Evolutionary conservation across 2,113 vertebrate genomes (phyloP), one percentile per base, ranked within the genome.

Genomic region (Aythya baeri): DNA sequence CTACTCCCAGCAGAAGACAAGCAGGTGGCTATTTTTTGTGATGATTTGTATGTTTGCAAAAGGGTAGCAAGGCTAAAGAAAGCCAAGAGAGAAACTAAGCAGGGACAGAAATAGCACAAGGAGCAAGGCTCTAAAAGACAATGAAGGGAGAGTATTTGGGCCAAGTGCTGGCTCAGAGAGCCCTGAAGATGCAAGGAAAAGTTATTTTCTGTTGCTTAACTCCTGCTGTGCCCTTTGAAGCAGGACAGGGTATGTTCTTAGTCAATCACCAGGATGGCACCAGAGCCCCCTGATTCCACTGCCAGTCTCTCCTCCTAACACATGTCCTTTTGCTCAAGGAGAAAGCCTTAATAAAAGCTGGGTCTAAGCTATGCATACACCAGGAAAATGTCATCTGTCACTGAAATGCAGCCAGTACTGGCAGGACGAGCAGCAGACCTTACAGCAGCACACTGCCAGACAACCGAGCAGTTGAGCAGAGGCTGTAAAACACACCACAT

Each of bases 311-410:
- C 36, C 72, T 77, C 31, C 9, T 32, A 5, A 32, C 36, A 29
- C 57, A 38, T 41, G 76, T 65, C 89, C 89, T 91, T 93, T 2
- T 25, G 70, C 83, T 91, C 68, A 86, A 91, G 94, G 91, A 96
- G 92, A 93, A 90, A 78, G 73, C 90, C 81, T 49, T 20, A 18
- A 80, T 49, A 59, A 88, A 72, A 79, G 55, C 85, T 61, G 88
- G 26, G 75, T 38, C n/a, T 50, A 74, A 95, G 88, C 79, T 49
- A 70, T 17, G 79, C 89, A 26, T 8, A 6, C 72, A 9, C 59
- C 22, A 78, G 61, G 93, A 83, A 95, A 90, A 91, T 74, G 79
- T 93, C 91, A 95, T 63, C 75, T 91, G 93, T 27, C 88, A 57
- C 83, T 86, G 93, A 81, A 83, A 65, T 4, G 4, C 83, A 75